Conservation (phyloP, 2,113 vertebrate genomes). For the Eclectus roratus region DNA sequence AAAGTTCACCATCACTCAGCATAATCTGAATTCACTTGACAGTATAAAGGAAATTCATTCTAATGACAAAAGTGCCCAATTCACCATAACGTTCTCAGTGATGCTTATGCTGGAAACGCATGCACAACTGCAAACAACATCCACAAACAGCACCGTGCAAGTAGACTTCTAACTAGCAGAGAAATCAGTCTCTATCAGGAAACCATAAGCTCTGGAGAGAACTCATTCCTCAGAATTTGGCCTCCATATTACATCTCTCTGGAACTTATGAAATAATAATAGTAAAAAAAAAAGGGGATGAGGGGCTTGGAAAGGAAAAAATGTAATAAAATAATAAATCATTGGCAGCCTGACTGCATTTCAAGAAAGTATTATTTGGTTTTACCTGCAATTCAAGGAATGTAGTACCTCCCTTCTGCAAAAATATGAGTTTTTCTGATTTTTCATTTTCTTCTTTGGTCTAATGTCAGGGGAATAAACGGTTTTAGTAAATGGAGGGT, state of each 20-base stretch:
- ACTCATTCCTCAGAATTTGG: neutral
- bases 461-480: constrained; percentile 75
- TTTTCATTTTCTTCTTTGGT: constrained; percentile 82
- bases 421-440: constrained; percentile 79
- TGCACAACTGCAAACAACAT: neutral
- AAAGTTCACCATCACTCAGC: constrained; percentile 62
- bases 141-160: neutral
- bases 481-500: constrained; percentile 44
- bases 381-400: constrained; percentile 83
- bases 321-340: neutral
- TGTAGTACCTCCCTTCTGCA: constrained; percentile 79
- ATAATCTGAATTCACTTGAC: constrained; percentile 13
- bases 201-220: neutral
- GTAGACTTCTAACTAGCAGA: neutral
- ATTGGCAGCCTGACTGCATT: constrained; percentile 15
- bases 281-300: neutral
- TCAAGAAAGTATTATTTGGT: constrained; percentile 22
- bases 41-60: constrained; percentile 23
- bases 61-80: neutral
- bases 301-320: constrained; percentile 33
- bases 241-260: neutral
- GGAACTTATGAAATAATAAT: neutral
- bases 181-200: neutral
- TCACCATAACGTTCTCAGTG: neutral
- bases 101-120: constrained; percentile 23